phyloP scores from a whole-genome alignment of 2,113 vertebrate genomes.

The Thalassarche chlororhynchos region DNA sequence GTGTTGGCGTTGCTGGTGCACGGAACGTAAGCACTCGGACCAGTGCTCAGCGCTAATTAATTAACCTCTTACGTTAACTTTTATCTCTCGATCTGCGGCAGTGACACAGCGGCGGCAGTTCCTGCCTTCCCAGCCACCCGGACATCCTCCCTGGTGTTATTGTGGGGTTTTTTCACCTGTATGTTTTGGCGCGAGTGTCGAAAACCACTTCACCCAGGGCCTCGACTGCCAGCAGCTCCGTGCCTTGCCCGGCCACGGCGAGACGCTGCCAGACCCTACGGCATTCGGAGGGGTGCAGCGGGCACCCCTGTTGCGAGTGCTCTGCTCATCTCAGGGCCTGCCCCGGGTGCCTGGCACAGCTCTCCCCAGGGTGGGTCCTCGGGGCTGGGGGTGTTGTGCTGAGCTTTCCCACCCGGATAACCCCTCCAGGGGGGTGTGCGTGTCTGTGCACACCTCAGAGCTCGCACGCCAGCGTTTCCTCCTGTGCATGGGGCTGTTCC shows the following conservation, averaged over 20 bases:
- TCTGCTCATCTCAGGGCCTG: rapidly evolving
- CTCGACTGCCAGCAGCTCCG: rapidly evolving
- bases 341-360: rapidly evolving
- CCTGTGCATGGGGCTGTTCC: background rate
- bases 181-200: background rate
- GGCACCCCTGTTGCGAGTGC: background rate
- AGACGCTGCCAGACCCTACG: rapidly evolving
- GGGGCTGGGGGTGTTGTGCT: background rate
- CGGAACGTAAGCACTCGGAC: rapidly evolving
- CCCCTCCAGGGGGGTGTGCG: rapidly evolving
- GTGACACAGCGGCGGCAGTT: background rate
- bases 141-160: background rate
- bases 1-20: rapidly evolving
- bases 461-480: rapidly evolving
- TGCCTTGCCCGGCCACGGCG: background rate
- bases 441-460: rapidly evolving
- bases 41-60: background rate
- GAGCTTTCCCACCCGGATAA: background rate
- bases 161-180: background rate
- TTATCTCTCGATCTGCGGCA: background rate
- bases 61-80: background rate
- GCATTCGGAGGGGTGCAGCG: rapidly evolving
- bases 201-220: background rate
- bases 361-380: background rate
- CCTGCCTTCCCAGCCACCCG: background rate